A percentile compares a stretch with the other conserved stretches of the same genome.
Evolutionary conservation across 1,140 invertebrate species (phyloP).

Genomic region (Caerostris darwini): DNA sequence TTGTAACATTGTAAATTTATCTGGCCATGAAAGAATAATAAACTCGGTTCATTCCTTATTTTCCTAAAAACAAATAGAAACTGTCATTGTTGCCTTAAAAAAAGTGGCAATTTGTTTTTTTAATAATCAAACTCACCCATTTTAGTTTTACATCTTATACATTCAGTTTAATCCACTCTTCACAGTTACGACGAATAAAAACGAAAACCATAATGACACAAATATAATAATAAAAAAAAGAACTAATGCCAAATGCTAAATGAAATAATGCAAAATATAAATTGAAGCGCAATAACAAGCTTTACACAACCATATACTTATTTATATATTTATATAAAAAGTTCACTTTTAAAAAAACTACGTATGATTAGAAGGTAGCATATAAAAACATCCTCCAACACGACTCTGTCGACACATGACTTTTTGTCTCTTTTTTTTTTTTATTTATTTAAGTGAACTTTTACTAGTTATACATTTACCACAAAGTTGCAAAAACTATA

Average conservation of each 20-base stretch:
- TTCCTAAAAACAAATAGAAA: too few relatives aligned
- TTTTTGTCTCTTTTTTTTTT: neutral
- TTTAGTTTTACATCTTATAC: too few relatives aligned
- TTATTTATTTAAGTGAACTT: constrained; percentile 14
- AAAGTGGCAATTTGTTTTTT: too few relatives aligned
- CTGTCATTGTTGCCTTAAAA: too few relatives aligned
- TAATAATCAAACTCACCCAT: too few relatives aligned
- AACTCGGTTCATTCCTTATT: too few relatives aligned
- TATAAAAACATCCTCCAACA: constrained; percentile 39
- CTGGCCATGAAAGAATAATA: too few relatives aligned
- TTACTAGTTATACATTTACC: constrained; percentile 42
- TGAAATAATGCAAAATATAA: constrained; percentile 40
- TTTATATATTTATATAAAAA: constrained; percentile 64
- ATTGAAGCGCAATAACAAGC: constrained; percentile 13
- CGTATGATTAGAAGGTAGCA: constrained; percentile 76
- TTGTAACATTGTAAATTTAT: too few relatives aligned
- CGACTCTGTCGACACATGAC: neutral
- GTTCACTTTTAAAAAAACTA: constrained; percentile 71
- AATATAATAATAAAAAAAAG: constrained; percentile 5
- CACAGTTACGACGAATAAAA: neutral
- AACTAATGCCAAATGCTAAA: constrained; percentile 19
- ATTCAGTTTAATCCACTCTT: neutral
- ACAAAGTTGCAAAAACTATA: constrained; percentile 38
- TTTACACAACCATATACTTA: constrained; percentile 54
- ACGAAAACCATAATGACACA: neutral